Conservation (phyloP, 2,797 vertebrate species). For the Garrulus glandarius region DNA sequence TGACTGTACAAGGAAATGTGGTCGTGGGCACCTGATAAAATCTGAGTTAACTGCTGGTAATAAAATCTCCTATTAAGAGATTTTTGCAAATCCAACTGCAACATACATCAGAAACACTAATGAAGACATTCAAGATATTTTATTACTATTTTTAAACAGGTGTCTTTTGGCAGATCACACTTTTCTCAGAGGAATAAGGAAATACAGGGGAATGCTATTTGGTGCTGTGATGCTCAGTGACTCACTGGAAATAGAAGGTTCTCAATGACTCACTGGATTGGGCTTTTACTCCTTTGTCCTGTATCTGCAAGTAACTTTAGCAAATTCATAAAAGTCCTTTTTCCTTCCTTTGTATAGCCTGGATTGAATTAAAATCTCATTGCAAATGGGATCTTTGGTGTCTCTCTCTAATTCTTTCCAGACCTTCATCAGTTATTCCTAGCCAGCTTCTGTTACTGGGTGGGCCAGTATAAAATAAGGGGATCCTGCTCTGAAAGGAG, state of each 20-base stretch:
- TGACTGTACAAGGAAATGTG: background rate
- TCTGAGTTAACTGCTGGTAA: background rate
- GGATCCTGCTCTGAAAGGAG: background rate
- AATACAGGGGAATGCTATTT: background rate
- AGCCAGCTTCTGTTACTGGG: background rate
- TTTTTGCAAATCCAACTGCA: background rate
- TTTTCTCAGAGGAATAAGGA: background rate
- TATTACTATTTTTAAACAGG: background rate
- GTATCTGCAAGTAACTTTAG: background rate
- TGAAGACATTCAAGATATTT: background rate
- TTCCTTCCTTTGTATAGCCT: background rate
- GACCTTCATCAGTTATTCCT: background rate
- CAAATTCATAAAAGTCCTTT: background rate
- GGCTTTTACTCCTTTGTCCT: background rate
- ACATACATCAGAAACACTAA: background rate
- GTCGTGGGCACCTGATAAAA: background rate
- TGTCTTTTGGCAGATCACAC: background rate
- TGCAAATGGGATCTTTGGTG: background rate
- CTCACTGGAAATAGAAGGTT: background rate
- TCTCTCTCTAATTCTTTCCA: background rate
- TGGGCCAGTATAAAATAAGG: background rate
- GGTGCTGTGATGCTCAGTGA: background rate
- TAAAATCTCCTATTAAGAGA: background rate
- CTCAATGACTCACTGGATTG: background rate
- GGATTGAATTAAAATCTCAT: slow-evolving; percentile 23